Evolutionary conservation across 2,113 vertebrate genomes (phyloP).

Genomic region (Rutilus rutilus): DNA sequence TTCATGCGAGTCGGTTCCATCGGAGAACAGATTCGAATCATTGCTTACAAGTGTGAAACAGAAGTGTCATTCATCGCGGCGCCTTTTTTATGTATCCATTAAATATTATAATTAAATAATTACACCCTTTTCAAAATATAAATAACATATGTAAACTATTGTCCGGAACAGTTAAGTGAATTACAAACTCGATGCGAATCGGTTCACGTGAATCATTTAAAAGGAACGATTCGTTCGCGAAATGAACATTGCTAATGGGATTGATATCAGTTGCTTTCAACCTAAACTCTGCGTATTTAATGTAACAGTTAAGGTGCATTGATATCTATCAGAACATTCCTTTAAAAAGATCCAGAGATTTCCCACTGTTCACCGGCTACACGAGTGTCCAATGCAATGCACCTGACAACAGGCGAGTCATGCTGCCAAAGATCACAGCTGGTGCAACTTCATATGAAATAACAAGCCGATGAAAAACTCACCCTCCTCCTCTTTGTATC

Average conservation of each 20-base stretch:
- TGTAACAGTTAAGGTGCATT: not conserved
- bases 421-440: not conserved
- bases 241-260: not conserved
- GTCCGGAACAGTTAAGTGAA: not conserved
- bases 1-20: conserved; percentile 5
- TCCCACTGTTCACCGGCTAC: not conserved
- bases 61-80: not conserved
- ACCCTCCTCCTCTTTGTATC: conserved; percentile 79
- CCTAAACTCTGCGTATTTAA: not conserved
- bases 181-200: not conserved
- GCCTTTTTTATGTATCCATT: not conserved
- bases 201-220: not conserved
- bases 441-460: not conserved
- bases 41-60: not conserved
- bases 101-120: not conserved
- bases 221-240: not conserved
- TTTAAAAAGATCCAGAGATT: not conserved
- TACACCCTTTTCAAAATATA: not conserved
- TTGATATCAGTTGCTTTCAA: not conserved
- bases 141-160: no score
- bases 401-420: not conserved
- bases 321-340: not conserved
- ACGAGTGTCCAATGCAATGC: not conserved
- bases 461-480: conserved; percentile 37
- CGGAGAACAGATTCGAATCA: not conserved